A percentile compares a stretch with the other conserved stretches of the same genome.
phyloP scores from a whole-genome alignment of 2,113 vertebrate genomes.

The Acinonyx jubatus region DNA sequence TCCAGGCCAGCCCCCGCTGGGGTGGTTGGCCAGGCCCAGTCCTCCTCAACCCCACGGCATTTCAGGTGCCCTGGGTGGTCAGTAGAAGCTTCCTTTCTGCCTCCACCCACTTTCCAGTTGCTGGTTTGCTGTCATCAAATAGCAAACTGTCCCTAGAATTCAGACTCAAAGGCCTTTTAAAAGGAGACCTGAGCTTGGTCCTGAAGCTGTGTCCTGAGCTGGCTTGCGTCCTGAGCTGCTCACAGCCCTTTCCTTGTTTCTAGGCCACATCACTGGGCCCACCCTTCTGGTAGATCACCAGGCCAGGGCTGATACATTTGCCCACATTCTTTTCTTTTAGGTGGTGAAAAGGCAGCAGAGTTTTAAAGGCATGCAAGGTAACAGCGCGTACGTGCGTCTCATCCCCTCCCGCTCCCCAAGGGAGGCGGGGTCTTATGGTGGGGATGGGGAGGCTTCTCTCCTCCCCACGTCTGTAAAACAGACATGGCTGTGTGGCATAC shows the following conservation, averaged over 20 bases:
- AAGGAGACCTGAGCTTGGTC: not conserved
- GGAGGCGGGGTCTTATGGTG: fast-evolving
- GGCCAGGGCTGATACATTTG: not conserved
- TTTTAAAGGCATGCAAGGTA: not conserved
- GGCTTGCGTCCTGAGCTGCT: not conserved
- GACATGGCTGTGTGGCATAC: not conserved
- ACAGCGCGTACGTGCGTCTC: fast-evolving
- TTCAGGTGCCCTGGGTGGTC: not conserved
- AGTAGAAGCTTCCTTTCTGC: not conserved
- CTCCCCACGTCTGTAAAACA: not conserved
- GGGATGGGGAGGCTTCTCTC: not conserved
- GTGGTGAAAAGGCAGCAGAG: not conserved
- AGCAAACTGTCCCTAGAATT: not conserved
- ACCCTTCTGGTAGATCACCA: not conserved
- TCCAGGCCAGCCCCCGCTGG: not conserved
- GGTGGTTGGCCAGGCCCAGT: not conserved
- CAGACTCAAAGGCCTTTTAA: not conserved
- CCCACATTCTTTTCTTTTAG: not conserved
- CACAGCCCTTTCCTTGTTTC: not conserved
- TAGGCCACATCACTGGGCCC: not conserved
- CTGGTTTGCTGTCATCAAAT: not conserved
- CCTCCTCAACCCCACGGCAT: too few species aligned
- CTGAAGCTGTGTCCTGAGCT: too few species aligned
- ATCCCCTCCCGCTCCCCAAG: not conserved
- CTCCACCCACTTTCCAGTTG: not conserved